Percentiles rank a stretch among this genome's conserved stretches.
phyloP scores from a whole-genome alignment of 2,113 vertebrate genomes.

The Gadus chalcogrammus region DNA sequence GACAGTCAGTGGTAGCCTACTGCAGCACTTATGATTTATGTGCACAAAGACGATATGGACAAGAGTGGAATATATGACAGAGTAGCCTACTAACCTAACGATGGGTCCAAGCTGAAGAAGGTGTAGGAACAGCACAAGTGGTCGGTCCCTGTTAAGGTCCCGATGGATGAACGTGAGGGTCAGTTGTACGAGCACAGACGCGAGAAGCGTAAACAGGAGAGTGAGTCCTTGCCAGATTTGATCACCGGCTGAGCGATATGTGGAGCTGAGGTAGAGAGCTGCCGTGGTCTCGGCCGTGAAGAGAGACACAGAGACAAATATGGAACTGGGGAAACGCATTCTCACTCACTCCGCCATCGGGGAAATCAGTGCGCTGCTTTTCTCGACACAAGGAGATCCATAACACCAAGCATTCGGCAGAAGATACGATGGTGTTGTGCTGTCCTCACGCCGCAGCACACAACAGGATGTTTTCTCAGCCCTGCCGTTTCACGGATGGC shows the following conservation, averaged over 20 bases:
- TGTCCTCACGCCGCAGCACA: constrained; percentile 26
- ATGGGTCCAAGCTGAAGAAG: constrained; percentile 92
- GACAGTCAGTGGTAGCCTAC: background rate
- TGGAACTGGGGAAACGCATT: constrained; percentile 92
- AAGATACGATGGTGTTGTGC: constrained; percentile 11
- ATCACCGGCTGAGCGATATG: constrained; percentile 86
- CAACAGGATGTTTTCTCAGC: constrained; percentile 14
- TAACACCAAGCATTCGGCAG: constrained; percentile 22
- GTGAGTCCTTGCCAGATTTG: constrained; percentile 90
- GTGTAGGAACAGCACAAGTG: constrained; percentile 90
- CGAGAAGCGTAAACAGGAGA: constrained; percentile 87
- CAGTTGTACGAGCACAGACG: constrained; percentile 90
- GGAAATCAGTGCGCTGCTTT: constrained; percentile 33
- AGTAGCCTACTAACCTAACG: constrained; percentile 79
- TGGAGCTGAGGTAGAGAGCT: constrained; percentile 87
- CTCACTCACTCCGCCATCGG: constrained; percentile 66
- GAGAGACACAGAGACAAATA: constrained; percentile 87
- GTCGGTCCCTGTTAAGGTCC: constrained; percentile 89
- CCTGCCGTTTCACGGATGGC: background rate
- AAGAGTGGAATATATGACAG: background rate
- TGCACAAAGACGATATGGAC: background rate
- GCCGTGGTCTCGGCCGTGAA: constrained; percentile 87
- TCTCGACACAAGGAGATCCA: constrained; percentile 37
- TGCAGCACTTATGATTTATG: background rate
- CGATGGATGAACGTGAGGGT: constrained; percentile 94